Conservation (phyloP, 1,140 invertebrate genomes). For the Drosophila funebris region DNA sequence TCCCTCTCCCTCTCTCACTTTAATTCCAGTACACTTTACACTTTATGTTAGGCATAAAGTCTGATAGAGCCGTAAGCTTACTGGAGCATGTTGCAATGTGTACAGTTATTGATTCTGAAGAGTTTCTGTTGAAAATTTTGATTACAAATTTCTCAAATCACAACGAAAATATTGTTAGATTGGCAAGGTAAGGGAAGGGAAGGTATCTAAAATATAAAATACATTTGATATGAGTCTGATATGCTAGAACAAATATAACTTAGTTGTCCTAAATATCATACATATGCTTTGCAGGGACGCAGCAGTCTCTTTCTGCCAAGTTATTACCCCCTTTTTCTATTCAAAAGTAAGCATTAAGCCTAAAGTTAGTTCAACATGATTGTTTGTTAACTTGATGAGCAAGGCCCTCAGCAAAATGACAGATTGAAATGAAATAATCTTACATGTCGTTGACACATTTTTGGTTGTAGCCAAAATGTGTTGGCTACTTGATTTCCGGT, state of each 20-base stretch:
- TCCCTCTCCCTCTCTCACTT: background rate
- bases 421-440: constrained; percentile 81
- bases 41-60: background rate
- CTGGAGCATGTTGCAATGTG: background rate
- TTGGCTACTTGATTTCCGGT: constrained; percentile 61
- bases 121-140: background rate
- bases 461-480: constrained; percentile 57
- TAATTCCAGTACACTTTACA: background rate
- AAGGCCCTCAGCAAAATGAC: no score
- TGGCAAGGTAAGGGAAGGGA: no score
- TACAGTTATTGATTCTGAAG: background rate
- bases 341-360: no score
- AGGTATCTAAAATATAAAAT: no score
- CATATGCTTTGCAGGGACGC: no score
- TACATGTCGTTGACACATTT: constrained; percentile 83
- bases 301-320: no score
- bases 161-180: background rate
- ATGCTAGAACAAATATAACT: no score
- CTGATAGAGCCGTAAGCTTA: background rate
- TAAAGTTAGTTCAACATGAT: no score
- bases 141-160: background rate
- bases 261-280: no score
- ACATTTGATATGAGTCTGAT: no score
- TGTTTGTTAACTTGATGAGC: no score
- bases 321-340: no score